Percentiles rank a stretch among this genome's conserved stretches.
Evolutionary conservation across 2,797 vertebrate genomes (phyloP).

Genomic region (Gobio occitaniae): DNA sequence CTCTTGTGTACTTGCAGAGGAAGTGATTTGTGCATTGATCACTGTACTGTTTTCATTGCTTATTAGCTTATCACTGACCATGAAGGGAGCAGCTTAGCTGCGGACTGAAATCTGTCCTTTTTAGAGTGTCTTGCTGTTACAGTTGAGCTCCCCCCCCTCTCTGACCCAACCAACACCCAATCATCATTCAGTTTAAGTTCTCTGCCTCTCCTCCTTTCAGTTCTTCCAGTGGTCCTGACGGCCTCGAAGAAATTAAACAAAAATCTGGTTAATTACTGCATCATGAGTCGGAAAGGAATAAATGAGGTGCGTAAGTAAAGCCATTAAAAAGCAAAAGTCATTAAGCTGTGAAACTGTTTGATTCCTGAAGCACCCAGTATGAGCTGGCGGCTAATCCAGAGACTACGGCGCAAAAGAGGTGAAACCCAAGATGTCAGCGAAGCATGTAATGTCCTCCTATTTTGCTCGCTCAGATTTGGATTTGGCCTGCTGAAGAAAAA

Average conservation of each 20-base stretch:
- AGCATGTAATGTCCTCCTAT: conserved; percentile 75
- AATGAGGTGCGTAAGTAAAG: conserved; percentile 81
- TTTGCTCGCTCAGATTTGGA: conserved; percentile 57
- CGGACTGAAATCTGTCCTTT: conserved; percentile 37
- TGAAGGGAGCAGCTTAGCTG: conserved; percentile 33
- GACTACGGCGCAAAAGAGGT: conserved; percentile 28
- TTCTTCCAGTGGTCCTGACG: conserved; percentile 64
- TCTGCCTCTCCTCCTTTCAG: conserved; percentile 45
- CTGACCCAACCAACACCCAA: conserved; percentile 8
- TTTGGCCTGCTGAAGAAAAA: conserved; percentile 70
- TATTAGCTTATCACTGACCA: conserved; percentile 38
- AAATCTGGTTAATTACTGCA: conserved; percentile 81
- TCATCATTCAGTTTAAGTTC: conserved; percentile 60
- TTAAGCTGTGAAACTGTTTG: conserved; percentile 79
- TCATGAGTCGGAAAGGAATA: conserved; percentile 76
- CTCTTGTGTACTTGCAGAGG: not conserved
- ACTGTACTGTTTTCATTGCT: conserved; percentile 30
- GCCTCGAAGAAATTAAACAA: conserved; percentile 76
- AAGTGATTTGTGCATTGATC: not conserved
- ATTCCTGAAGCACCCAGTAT: conserved; percentile 79
- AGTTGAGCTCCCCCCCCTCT: conserved; percentile 56
- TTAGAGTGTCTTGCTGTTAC: conserved; percentile 66
- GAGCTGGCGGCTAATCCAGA: conserved; percentile 70
- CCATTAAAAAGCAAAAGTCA: conserved; percentile 80
- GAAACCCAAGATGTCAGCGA: conserved; percentile 62